Percentiles rank a stretch among this genome's conserved stretches.
phyloP scores from a whole-genome alignment of 2,888 invertebrate genomes.

The Rhamphomyia laevipes region DNA sequence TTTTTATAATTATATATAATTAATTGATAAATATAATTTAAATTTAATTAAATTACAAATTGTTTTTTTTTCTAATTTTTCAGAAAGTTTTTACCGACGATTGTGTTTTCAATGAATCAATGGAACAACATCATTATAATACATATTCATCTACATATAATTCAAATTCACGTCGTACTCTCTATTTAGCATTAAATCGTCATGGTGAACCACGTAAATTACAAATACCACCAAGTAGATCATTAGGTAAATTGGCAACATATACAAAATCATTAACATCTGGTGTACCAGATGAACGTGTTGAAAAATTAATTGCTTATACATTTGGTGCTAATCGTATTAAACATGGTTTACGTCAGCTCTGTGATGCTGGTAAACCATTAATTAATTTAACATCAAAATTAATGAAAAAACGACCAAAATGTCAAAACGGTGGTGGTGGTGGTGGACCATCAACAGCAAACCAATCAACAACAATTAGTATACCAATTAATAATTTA shows the following conservation, averaged over 20 bases:
- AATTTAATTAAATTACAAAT: no score
- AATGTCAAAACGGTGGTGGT: slow-evolving; percentile 26
- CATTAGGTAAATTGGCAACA: slow-evolving; percentile 60
- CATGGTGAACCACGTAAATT: slow-evolving; percentile 60
- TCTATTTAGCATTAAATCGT: slow-evolving; percentile 66
- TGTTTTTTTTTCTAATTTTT: slow-evolving; percentile 35
- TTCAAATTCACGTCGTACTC: slow-evolving; percentile 56
- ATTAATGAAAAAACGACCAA: slow-evolving; percentile 37
- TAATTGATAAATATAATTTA: no score
- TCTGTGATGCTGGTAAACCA: slow-evolving; percentile 38
- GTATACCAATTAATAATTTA: no score
- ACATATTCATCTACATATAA: slow-evolving; percentile 68
- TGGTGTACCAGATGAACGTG: slow-evolving; percentile 41
- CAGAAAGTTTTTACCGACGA: slow-evolving; percentile 76
- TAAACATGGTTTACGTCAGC: slow-evolving; percentile 38
- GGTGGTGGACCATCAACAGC: no score
- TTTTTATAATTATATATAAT: no score
- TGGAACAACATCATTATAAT: slow-evolving; percentile 76
- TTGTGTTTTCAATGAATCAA: slow-evolving; percentile 78
- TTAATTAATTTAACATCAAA: slow-evolving; percentile 34
- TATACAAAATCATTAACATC: slow-evolving; percentile 61
- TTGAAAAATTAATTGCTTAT: slow-evolving; percentile 42
- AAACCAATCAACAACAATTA: neutral
- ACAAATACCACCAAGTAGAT: slow-evolving; percentile 52
- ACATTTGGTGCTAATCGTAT: slow-evolving; percentile 40